Evolutionary conservation across 2,113 vertebrate genomes (phyloP), one percentile per base, ranked within the genome.

Genomic region (Suricata suricatta): DNA sequence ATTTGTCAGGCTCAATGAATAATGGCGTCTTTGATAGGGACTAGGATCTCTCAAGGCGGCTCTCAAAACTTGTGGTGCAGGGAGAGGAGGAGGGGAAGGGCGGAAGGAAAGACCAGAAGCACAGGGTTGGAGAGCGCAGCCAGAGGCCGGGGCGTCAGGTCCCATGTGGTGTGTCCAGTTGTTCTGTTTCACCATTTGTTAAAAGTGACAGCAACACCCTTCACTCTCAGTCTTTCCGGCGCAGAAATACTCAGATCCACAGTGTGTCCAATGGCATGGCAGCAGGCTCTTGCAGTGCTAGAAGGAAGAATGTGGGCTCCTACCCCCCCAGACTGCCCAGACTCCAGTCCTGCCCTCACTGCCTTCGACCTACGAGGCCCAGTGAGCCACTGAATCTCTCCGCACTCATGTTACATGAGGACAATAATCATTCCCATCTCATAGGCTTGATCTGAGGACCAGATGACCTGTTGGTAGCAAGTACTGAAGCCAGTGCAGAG

Each of bases 11-110:
- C 94, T 93, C 47, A 57, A 5, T 95, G 93, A 97, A 98, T 96
- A 98, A 98, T 83, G 97, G 86, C 68, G 4, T 92, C 96, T 96
- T 98, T 98, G 97, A 98, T 97, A 31, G 77, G 25, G 96, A 91
- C 27, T 85, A 16, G 6, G 52, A 82, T 25, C 79, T 95, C 82
- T 94, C 87, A 52, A 86, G 66, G 69, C 76, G 5, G 52, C 90
- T 94, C 93, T 98, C 81, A 91, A 38, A 95, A 69, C 77, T 15
- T 19, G 44, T 69, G 47, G 8, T 31, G 64, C 7, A 23, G 54
- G 33, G n/a, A 54, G 33, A 41, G 64, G 54, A 15, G 72, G 72
- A 47, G 66, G 47, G 33, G 11, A 35, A 27, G n/a, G 13, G 4
- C 41, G 13, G 29, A 35, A 63, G 50, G 13, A 47, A 7, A 77